Evolutionary conservation across 1,140 invertebrate genomes (phyloP).

Genomic region (Drosophila takahashii): DNA sequence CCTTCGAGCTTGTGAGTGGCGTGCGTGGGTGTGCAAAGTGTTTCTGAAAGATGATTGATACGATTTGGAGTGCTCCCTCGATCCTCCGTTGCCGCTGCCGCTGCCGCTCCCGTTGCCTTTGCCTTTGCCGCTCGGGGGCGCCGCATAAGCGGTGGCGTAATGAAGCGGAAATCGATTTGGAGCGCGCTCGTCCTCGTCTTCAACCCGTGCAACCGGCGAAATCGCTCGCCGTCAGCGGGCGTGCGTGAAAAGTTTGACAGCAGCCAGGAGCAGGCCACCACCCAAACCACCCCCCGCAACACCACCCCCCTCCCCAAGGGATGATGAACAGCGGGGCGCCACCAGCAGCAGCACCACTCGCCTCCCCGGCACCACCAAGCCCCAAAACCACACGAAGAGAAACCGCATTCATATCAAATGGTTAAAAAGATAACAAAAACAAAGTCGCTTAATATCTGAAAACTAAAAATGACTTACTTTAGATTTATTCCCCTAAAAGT

Average conservation of each 20-base stretch:
- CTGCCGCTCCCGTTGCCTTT: not conserved
- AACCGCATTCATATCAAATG: not conserved
- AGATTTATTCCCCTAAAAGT: too few relatives aligned
- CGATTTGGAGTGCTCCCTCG: slow-evolving; percentile 40
- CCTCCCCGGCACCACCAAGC: not conserved
- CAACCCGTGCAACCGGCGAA: slow-evolving; percentile 68
- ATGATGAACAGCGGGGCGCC: slow-evolving; percentile 67
- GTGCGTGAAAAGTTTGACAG: slow-evolving; percentile 79
- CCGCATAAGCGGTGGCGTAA: slow-evolving; percentile 60
- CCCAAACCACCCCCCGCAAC: not conserved
- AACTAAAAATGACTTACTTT: not conserved
- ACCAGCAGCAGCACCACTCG: slow-evolving; percentile 10
- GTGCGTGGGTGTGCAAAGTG: slow-evolving; percentile 49
- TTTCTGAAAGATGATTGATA: slow-evolving; percentile 78
- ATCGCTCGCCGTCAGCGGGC: slow-evolving; percentile 73
- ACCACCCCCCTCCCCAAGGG: slow-evolving; percentile 5
- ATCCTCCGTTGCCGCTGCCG: not conserved
- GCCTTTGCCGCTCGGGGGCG: slow-evolving; percentile 4
- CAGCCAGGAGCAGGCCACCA: slow-evolving; percentile 4
- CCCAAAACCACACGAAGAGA: not conserved
- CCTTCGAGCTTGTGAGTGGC: slow-evolving; percentile 6
- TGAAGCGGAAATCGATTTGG: slow-evolving; percentile 83
- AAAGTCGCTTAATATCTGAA: not conserved
- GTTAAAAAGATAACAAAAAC: not conserved
- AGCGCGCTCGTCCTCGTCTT: slow-evolving; percentile 49